Percentiles rank a stretch among this genome's conserved stretches.
Conservation (phyloP, 2,888 invertebrate genomes). For the Ormyrus thymus region DNA sequence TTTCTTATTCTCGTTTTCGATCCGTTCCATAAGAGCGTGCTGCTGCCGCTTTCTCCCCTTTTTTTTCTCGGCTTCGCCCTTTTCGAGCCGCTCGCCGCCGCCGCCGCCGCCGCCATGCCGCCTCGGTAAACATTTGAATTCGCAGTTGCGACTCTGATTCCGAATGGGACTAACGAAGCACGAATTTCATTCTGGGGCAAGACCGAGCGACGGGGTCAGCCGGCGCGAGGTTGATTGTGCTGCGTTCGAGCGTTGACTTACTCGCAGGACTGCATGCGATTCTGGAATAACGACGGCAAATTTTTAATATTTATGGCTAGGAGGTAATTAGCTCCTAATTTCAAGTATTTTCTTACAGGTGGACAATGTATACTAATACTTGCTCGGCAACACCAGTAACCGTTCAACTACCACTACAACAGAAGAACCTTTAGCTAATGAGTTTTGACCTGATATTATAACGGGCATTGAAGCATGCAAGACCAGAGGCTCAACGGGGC, state of each 20-base stretch:
- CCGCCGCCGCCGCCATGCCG: constrained; percentile 3
- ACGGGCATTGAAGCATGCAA: not conserved
- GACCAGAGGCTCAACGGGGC: too few species aligned
- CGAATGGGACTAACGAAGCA: constrained; percentile 21
- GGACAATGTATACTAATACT: too few species aligned
- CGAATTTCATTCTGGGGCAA: constrained; percentile 18
- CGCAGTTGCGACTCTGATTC: constrained; percentile 30
- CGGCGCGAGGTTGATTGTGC: not conserved
- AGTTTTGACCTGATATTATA: too few species aligned
- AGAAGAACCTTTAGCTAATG: too few species aligned
- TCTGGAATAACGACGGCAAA: too few species aligned
- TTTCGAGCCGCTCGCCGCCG: not conserved
- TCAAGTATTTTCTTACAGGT: too few species aligned
- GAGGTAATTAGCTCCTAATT: too few species aligned
- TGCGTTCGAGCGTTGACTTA: not conserved
- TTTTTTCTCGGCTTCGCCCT: constrained; percentile 15
- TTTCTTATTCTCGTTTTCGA: constrained; percentile 24
- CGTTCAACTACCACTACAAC: too few species aligned
- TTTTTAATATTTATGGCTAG: too few species aligned
- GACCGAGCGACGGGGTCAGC: not conserved
- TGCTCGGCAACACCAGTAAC: too few species aligned
- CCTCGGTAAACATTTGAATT: constrained; percentile 40
- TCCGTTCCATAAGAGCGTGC: not conserved
- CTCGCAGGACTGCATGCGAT: too few species aligned
- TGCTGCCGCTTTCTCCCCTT: not conserved